These are phyloP conservation scores for Steinernema khuongi DNA, from an alignment of 1,140 invertebrate species.

Conservation along the genomic window DNA sequence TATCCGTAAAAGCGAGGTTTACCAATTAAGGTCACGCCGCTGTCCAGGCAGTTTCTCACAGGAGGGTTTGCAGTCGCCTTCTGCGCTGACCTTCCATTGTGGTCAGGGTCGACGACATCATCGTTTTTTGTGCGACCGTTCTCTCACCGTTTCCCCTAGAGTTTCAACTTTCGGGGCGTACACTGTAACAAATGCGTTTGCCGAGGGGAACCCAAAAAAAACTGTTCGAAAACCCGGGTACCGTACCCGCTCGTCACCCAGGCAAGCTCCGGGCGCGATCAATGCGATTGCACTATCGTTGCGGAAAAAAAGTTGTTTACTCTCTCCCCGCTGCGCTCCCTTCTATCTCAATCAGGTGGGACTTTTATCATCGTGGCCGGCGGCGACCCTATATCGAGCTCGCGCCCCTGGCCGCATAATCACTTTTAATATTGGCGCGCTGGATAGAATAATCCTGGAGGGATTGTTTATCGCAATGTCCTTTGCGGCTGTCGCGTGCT, in stretches of 20 bases:
- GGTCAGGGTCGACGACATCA: too few species aligned
- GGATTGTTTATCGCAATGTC: slow-evolving; percentile 8
- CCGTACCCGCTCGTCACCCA: background rate
- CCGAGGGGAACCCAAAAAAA: too few species aligned
- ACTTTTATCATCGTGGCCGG: background rate
- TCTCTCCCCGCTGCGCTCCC: background rate
- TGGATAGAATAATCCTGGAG: background rate
- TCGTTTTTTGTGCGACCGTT: too few species aligned
- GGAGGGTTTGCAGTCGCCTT: too few species aligned
- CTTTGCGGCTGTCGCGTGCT: slow-evolving; percentile 3
- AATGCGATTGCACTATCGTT: slow-evolving; percentile 13
- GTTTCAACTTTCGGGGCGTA: background rate
- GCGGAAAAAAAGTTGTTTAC: slow-evolving; percentile 16
- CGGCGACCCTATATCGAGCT: background rate
- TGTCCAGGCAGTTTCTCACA: too few species aligned
- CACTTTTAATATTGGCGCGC: background rate
- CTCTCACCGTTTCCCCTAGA: too few species aligned
- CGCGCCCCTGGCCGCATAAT: background rate
- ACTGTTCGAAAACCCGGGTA: background rate
- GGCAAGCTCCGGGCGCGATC: background rate
- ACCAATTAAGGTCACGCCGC: too few species aligned
- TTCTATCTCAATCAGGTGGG: background rate
- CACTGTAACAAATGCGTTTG: too few species aligned
- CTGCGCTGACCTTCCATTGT: too few species aligned
- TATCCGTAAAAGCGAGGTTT: too few species aligned